These are phyloP conservation scores for Dolichomitus sp. DNA, from an alignment of 2,888 invertebrate species.

Conservation along the genomic window DNA sequence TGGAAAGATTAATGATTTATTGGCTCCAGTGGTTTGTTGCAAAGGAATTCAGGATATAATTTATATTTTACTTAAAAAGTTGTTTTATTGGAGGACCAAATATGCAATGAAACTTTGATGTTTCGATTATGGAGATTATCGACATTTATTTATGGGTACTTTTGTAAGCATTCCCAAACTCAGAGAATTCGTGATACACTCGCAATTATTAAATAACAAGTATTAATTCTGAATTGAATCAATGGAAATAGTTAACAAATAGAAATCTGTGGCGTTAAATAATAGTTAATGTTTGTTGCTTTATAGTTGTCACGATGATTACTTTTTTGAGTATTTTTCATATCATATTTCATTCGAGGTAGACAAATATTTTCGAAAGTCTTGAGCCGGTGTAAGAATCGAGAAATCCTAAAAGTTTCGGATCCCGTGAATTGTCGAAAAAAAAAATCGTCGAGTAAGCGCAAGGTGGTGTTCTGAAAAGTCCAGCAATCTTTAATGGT, in stretches of 20 bases:
- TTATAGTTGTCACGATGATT: no score
- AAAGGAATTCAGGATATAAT: background rate
- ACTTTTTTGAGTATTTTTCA: no score
- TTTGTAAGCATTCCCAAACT: no score
- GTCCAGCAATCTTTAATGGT: slow-evolving; percentile 60
- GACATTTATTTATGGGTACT: background rate
- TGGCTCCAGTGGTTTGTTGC: background rate
- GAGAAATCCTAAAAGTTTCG: slow-evolving; percentile 26
- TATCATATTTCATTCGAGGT: background rate
- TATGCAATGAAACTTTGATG: background rate
- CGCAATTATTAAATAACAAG: no score
- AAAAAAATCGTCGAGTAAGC: slow-evolving; percentile 38
- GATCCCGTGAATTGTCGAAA: background rate
- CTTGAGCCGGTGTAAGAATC: background rate
- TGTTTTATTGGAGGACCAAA: background rate
- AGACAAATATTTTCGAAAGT: slow-evolving; percentile 28
- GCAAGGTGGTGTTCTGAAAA: slow-evolving; percentile 16
- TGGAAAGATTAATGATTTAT: background rate
- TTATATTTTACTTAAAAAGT: background rate
- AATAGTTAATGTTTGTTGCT: no score
- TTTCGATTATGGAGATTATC: background rate
- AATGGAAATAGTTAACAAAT: no score
- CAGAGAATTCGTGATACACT: no score
- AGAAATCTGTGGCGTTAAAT: no score
- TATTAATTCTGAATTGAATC: no score